Percentiles rank a stretch among this genome's conserved stretches.
Evolutionary conservation across 2,113 vertebrate genomes (phyloP).

Genomic region (Tinamus guttatus): DNA sequence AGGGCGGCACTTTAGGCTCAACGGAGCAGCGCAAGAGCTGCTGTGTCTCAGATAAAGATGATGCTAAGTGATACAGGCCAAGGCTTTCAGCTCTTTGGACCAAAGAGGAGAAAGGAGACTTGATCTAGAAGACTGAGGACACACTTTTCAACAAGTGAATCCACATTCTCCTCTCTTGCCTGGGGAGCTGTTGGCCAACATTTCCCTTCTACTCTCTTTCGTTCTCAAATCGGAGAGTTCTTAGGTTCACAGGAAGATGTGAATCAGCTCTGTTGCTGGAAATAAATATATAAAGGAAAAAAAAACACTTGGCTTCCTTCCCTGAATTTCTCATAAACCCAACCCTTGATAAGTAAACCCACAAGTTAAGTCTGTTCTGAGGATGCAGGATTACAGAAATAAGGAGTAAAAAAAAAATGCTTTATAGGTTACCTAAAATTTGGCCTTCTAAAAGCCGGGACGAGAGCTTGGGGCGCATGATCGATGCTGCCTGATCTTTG

Average conservation of each 20-base stretch:
- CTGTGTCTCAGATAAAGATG: not conserved
- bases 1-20: too few relatives aligned
- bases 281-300: not conserved
- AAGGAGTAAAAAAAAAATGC: not conserved
- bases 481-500: not conserved
- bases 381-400: not conserved
- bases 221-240: not conserved
- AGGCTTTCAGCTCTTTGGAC: not conserved
- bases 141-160: too few relatives aligned
- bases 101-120: not conserved
- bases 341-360: not conserved
- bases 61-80: not conserved
- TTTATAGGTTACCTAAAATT: not conserved
- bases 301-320: rapidly evolving
- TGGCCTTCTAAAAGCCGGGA: not conserved
- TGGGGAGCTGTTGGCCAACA: not conserved
- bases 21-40: too few relatives aligned
- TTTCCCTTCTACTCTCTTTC: not conserved
- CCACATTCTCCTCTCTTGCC: not conserved
- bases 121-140: not conserved
- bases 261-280: not conserved
- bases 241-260: not conserved
- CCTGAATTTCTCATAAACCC: rapidly evolving
- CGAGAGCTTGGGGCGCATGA: not conserved
- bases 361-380: not conserved